phyloP scores from a whole-genome alignment of 37 sponge, comb jelly and placozoan genomes.

The Oopsacas minuta region DNA sequence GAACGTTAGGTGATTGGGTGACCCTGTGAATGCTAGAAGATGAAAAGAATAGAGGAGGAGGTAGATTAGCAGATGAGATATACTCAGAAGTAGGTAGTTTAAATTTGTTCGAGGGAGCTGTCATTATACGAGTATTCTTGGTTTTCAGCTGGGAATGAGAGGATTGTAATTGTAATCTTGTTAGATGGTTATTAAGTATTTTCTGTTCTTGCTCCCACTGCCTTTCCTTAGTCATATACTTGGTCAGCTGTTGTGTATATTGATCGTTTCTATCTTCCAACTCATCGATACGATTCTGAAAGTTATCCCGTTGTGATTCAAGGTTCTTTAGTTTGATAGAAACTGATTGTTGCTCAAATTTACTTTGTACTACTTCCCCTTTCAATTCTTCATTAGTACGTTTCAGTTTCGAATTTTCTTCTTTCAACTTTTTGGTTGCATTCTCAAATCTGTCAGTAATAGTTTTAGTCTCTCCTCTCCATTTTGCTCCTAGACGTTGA shows the following conservation, averaged over 20 bases:
- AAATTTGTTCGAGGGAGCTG: background rate
- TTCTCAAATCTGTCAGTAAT: slow-evolving; percentile 50
- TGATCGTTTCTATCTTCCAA: slow-evolving; percentile 16
- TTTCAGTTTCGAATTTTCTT: background rate
- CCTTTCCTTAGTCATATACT: background rate
- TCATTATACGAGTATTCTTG: background rate
- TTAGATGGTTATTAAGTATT: background rate
- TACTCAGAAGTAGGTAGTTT: background rate
- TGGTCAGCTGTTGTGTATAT: background rate
- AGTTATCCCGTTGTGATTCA: background rate
- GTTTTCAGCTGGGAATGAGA: background rate
- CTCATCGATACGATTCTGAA: background rate
- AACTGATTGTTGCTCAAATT: background rate
- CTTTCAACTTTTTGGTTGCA: slow-evolving; percentile 24
- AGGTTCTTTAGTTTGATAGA: background rate
- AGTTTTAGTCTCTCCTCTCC: slow-evolving; percentile 54
- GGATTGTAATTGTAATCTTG: background rate
- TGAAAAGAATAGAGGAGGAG: background rate
- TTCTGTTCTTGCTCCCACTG: slow-evolving; percentile 15
- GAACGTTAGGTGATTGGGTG: background rate
- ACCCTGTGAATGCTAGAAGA: background rate
- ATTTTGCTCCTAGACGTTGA: slow-evolving; percentile 26
- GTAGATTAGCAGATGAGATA: background rate
- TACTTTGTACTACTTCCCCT: background rate
- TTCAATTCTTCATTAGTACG: slow-evolving; percentile 2